Conservation (phyloP, 2,888 invertebrate species). For the Orchesella flavescens region DNA sequence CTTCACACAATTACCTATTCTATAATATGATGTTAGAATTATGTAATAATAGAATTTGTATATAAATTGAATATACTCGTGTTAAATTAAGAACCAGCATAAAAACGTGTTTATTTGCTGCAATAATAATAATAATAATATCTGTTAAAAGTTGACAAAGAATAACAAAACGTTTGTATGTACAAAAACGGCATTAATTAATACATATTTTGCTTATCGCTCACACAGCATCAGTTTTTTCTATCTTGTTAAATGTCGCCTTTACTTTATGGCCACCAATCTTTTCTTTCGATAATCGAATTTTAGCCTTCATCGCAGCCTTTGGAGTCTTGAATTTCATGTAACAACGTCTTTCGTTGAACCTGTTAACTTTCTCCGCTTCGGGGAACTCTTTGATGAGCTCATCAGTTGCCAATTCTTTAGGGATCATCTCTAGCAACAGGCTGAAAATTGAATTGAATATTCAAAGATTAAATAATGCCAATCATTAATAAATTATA, state of each 20-base stretch:
- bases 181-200: no score
- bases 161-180: no score
- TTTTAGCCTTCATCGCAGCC: conserved; percentile 35
- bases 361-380: conserved; percentile 38
- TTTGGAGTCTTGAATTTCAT: conserved; percentile 30
- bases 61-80: no score
- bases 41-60: background rate
- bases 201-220: background rate
- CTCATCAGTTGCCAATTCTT: conserved; percentile 13
- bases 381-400: conserved; percentile 32
- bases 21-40: background rate
- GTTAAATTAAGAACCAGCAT: no score
- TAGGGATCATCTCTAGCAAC: conserved; percentile 45
- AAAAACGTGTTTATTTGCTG: no score
- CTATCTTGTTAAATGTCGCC: conserved; percentile 37
- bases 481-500: background rate
- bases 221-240: background rate
- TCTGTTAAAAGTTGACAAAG: no score
- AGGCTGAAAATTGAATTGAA: conserved; percentile 29
- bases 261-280: conserved; percentile 38
- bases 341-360: conserved; percentile 53
- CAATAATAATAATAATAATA: no score
- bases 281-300: conserved; percentile 19
- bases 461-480: background rate
- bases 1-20: no score